Conservation (phyloP, 2,113 vertebrate species). For the Clinocottus analis region DNA sequence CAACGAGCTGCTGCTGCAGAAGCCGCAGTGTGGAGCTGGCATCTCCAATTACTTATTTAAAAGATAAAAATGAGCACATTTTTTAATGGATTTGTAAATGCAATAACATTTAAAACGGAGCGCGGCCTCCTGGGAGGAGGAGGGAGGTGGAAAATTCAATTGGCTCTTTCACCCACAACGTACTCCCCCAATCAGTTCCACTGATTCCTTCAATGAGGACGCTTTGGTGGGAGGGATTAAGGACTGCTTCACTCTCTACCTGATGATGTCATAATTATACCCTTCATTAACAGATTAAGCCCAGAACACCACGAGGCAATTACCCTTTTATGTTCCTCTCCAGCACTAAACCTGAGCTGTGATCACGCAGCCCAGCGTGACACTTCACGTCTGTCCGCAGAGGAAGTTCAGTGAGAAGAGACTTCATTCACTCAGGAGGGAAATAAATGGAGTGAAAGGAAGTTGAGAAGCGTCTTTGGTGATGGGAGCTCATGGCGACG, state of each 20-base stretch:
- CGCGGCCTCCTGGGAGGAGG: conserved; percentile 25
- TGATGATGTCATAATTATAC: conserved; percentile 56
- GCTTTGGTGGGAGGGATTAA: conserved; percentile 48
- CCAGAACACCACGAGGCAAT: background rate
- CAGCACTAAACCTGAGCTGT: background rate
- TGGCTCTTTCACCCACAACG: conserved; percentile 39
- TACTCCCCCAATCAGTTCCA: conserved; percentile 46
- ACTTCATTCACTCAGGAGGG: background rate
- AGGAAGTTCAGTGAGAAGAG: background rate
- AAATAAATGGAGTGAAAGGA: background rate
- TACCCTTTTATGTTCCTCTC: background rate
- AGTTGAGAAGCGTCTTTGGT: background rate
- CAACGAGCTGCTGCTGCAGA: conserved; percentile 55
- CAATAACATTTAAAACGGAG: conserved; percentile 57
- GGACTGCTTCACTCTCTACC: conserved; percentile 41
- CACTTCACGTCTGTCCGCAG: background rate
- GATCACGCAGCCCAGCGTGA: conserved; percentile 3
- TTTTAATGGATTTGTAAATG: conserved; percentile 76
- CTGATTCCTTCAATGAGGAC: conserved; percentile 21
- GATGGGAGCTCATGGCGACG: background rate
- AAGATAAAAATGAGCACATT: conserved; percentile 67
- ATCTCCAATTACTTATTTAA: conserved; percentile 73
- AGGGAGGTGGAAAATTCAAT: conserved; percentile 44
- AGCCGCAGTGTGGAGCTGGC: conserved; percentile 49
- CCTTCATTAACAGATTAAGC: conserved; percentile 48